phyloP scores from a whole-genome alignment of 1,140 invertebrate species.

The Rhagoletis pomonella region DNA sequence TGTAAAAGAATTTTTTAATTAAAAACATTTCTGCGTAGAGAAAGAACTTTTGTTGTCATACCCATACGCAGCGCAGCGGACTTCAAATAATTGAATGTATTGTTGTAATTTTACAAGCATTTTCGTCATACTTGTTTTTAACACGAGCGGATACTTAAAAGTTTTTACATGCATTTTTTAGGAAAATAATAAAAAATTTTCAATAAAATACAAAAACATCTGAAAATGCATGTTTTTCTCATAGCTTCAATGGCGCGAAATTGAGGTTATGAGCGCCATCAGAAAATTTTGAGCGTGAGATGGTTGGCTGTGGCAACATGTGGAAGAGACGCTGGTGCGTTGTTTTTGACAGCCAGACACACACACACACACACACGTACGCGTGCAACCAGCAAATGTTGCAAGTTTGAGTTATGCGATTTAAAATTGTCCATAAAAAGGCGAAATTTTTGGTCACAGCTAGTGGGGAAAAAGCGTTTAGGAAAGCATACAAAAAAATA shows the following conservation, averaged over 20 bases:
- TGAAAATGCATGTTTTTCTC: conserved; percentile 26
- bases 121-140: neutral
- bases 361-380: too few species aligned
- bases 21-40: conserved; percentile 21
- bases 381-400: neutral
- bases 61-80: neutral
- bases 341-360: neutral
- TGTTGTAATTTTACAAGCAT: neutral
- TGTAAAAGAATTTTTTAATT: conserved; percentile 54
- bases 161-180: neutral
- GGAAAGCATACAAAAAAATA: too few species aligned
- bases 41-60: conserved; percentile 29
- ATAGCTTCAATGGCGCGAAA: neutral
- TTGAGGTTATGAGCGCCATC: conserved; percentile 2
- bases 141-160: neutral
- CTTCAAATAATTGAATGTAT: conserved; percentile 38
- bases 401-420: conserved; percentile 15
- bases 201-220: neutral
- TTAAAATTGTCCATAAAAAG: neutral
- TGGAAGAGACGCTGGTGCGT: neutral
- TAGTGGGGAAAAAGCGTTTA: too few species aligned
- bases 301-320: neutral
- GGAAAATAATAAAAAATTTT: neutral
- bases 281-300: conserved; percentile 5
- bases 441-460: neutral